Conservation (phyloP, 1,140 invertebrate genomes). For the Drosophila ercepeae region DNA sequence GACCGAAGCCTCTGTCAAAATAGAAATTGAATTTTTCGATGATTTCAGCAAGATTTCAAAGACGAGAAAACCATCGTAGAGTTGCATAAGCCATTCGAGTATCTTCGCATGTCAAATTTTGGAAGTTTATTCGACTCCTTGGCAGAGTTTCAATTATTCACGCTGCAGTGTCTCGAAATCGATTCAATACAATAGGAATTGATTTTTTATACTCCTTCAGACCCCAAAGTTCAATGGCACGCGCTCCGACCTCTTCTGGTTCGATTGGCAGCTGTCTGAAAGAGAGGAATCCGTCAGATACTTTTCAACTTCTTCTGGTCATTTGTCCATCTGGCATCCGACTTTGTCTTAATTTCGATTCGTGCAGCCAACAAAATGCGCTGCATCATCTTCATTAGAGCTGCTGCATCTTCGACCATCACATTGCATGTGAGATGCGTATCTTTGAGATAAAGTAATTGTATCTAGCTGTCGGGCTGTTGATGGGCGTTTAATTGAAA, state of each 20-base stretch:
- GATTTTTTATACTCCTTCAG: slow-evolving; percentile 5
- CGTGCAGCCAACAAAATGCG: slow-evolving; percentile 50
- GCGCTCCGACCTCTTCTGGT: no score
- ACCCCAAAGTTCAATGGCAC: slow-evolving; percentile 66
- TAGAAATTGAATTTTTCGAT: slow-evolving; percentile 28
- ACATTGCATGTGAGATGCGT: slow-evolving; percentile 7
- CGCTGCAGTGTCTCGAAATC: slow-evolving; percentile 9
- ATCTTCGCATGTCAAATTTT: neutral
- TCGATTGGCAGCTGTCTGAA: slow-evolving; percentile 25
- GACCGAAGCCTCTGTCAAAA: slow-evolving; percentile 35
- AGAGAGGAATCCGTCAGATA: slow-evolving; percentile 52
- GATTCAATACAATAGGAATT: slow-evolving; percentile 28
- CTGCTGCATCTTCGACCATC: slow-evolving; percentile 2
- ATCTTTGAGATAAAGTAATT: slow-evolving; percentile 61
- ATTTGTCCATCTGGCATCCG: slow-evolving; percentile 46
- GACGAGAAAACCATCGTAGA: neutral
- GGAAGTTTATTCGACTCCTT: neutral
- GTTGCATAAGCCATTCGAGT: no score
- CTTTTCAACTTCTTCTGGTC: slow-evolving; percentile 38
- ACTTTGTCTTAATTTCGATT: slow-evolving; percentile 59
- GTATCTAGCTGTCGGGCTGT: slow-evolving; percentile 43
- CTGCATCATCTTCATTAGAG: slow-evolving; percentile 58
- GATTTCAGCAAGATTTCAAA: slow-evolving; percentile 1
- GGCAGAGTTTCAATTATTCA: slow-evolving; percentile 18
- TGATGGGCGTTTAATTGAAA: slow-evolving; percentile 67